Percentiles rank a stretch among this genome's conserved stretches.
Evolutionary conservation across 64 coral and sea anemone genomes (phyloP).

Genomic region (Catalaphyllia jardinei): DNA sequence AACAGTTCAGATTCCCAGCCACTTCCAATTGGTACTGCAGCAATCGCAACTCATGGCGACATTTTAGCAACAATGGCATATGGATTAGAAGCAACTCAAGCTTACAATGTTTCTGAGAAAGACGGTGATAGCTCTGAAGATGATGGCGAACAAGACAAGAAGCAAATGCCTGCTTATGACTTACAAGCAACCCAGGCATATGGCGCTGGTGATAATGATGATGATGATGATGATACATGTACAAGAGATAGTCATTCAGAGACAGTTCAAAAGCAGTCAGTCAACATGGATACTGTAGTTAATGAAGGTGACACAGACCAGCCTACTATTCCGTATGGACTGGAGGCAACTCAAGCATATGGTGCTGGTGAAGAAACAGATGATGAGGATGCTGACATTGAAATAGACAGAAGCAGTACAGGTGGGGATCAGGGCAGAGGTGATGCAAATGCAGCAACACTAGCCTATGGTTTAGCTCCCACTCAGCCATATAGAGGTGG

Average conservation of each 20-base stretch:
- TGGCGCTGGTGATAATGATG: constrained; percentile 1
- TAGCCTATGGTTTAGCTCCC: not conserved
- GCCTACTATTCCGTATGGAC: not conserved
- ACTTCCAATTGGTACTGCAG: not conserved
- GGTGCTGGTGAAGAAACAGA: constrained; percentile 37
- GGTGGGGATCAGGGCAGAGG: not conserved
- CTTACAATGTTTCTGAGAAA: constrained; percentile 9
- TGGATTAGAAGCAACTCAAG: constrained; percentile 31
- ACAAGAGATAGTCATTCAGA: not conserved
- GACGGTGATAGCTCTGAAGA: not conserved
- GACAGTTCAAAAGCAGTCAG: not conserved
- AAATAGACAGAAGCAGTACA: not conserved
- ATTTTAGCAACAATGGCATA: constrained; percentile 14
- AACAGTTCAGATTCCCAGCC: constrained; percentile 20
- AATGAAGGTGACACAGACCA: not conserved
- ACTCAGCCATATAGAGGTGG: not conserved
- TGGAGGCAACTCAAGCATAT: constrained; percentile 49
- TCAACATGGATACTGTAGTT: not conserved
- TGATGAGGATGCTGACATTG: not conserved
- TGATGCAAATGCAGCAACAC: not conserved
- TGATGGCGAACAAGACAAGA: not conserved
- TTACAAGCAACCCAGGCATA: constrained; percentile 52
- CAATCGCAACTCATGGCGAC: not conserved
- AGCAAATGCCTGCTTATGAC: not conserved
- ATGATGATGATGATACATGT: not conserved